Base-by-base conservation (phyloP, 2,797 vertebrate genomes). In the Protonibea diacanthus region DNA sequence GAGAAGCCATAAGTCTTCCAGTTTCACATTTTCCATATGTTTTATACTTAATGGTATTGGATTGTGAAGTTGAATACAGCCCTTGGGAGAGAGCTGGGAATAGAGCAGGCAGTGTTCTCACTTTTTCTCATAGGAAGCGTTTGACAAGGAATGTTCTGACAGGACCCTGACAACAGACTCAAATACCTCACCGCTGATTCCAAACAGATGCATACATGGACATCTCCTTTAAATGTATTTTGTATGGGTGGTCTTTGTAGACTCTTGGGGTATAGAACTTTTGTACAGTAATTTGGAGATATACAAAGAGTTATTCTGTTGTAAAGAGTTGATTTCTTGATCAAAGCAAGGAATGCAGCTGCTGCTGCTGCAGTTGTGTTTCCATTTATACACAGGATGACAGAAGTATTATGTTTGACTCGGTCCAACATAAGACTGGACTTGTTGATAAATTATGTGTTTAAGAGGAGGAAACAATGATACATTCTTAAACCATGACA, bases 141-240 rank as follows among this genome's bases (percentile, higher is more conserved):
- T 52, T 52, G 33, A 18, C 33, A 42, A 20, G 8, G 7, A 27
- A 55, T 5, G 0, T 7, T 48, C 18, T 27, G 8, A 51, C 29
- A 25, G 13, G 12, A 29, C 25, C 13, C 11, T 14, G 1, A 25
- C 40, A 21, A 45, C 8, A 21, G 4, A 17, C 45, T 40, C 8
- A 44, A 23, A 59, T 33, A 58, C 23, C 15, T n/a, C 52, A 64
- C 23, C 3, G 9, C 21, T 65, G 60, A 71, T 65, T 64, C 51
- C 52, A 57, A 71, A 23, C 47, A 59, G 17, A 63, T 63, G 29
- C 58, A 62, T 27, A 42, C 48, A 5, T 4, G 3, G 51, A 57
- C 51, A 9, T 38, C 25, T 15, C 42, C 6, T 60, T 57, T 44
- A 15, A 44, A 1, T 61, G 15, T 29, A 61, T 52, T 38, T 58